Percentiles rank a stretch among this genome's conserved stretches.
These are phyloP conservation scores for Cepphus grylle DNA, from an alignment of 2,113 vertebrate species.

Conservation along the genomic window DNA sequence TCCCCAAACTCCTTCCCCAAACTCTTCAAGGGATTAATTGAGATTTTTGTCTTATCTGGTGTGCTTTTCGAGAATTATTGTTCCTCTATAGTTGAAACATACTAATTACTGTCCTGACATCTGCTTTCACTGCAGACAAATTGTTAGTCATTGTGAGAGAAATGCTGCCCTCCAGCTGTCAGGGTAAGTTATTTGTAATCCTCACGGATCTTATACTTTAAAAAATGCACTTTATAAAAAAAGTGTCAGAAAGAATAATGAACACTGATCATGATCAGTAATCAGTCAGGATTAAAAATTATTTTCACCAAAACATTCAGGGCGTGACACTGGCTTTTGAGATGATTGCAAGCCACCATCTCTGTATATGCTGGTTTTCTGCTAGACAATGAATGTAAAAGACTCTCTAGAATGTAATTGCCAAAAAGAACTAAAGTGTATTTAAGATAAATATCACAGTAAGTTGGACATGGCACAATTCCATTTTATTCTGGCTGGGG, in stretches of 20 bases:
- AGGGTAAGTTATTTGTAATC: slow-evolving; percentile 53
- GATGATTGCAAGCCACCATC: neutral
- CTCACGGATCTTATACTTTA: neutral
- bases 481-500: neutral
- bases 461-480: neutral
- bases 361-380: neutral
- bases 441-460: neutral
- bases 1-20: neutral
- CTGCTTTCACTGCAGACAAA: neutral
- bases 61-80: neutral
- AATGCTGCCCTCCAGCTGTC: slow-evolving; percentile 57
- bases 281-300: neutral
- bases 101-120: neutral
- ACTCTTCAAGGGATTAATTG: neutral
- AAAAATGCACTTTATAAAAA: neutral
- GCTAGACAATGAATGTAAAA: neutral
- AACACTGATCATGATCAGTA: neutral
- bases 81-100: neutral
- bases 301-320: neutral
- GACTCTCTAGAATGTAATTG: neutral
- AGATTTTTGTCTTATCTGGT: neutral
- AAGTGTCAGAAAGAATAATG: neutral
- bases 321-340: neutral
- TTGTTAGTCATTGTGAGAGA: slow-evolving; percentile 1
- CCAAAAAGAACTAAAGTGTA: neutral